These are phyloP conservation scores for Lacanobia oleracea DNA, from an alignment of 2,888 invertebrate species.

Conservation along the genomic window DNA sequence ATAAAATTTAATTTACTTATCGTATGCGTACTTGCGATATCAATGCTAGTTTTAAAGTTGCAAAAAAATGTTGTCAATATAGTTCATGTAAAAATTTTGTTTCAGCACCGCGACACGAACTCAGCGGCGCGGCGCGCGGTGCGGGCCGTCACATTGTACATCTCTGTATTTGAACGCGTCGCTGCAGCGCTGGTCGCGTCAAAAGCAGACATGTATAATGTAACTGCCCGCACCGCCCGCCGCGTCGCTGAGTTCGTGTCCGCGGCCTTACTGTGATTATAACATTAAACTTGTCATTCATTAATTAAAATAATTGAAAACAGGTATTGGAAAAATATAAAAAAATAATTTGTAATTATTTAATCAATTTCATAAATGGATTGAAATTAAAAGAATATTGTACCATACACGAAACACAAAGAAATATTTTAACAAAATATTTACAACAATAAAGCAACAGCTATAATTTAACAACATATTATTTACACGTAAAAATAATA, in stretches of 20 bases:
- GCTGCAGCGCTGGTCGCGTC: too few species aligned
- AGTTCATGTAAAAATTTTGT: conserved; percentile 17
- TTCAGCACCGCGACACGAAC: too few species aligned
- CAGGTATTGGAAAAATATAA: conserved; percentile 68
- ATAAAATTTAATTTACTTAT: conserved; percentile 3
- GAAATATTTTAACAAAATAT: conserved; percentile 86
- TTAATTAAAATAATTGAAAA: conserved; percentile 59
- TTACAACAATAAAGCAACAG: conserved; percentile 90
- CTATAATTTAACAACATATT: conserved; percentile 89
- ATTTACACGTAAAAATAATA: conserved; percentile 84
- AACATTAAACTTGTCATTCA: conserved; percentile 59
- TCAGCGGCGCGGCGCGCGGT: too few species aligned
- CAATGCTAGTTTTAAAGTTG: conserved; percentile 6
- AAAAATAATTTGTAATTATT: conserved; percentile 74
- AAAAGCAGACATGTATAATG: too few species aligned
- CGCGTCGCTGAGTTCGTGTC: too few species aligned
- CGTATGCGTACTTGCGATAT: neutral
- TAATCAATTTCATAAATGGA: conserved; percentile 79
- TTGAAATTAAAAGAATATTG: conserved; percentile 78
- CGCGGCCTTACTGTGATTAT: conserved; percentile 71
- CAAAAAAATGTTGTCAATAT: conserved; percentile 7
- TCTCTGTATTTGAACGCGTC: too few species aligned
- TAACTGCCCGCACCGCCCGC: too few species aligned
- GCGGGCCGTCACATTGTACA: too few species aligned
- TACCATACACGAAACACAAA: conserved; percentile 83